phyloP scores from a whole-genome alignment of 2,797 vertebrate species.

The Sparidentex hasta region DNA sequence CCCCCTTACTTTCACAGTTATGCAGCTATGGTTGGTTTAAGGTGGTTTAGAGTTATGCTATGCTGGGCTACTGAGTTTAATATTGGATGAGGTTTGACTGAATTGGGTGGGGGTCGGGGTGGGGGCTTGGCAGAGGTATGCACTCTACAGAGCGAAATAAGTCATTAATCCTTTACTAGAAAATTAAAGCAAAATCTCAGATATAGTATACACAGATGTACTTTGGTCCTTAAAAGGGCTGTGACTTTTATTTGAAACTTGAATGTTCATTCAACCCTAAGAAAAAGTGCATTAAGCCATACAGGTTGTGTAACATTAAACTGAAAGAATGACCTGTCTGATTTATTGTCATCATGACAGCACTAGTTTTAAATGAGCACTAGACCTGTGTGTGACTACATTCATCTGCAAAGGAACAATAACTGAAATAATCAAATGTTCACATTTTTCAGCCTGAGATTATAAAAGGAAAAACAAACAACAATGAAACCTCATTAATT shows the following conservation, averaged over 20 bases:
- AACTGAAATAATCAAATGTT: neutral
- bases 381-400: slow-evolving; percentile 11
- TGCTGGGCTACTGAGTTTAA: too few species aligned
- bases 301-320: neutral
- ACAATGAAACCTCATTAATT: neutral
- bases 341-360: neutral
- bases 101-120: too few species aligned
- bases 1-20: too few species aligned
- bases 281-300: neutral
- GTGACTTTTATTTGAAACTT: neutral
- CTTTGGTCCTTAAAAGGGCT: slow-evolving; percentile 19
- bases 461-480: neutral
- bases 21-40: too few species aligned
- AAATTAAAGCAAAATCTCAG: neutral
- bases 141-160: neutral
- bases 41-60: too few species aligned
- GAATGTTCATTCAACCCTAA: neutral
- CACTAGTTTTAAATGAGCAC: neutral
- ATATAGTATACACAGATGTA: neutral
- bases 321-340: too few species aligned
- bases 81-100: too few species aligned
- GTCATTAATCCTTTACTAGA: neutral
- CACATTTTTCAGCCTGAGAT: neutral
- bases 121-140: too few species aligned
- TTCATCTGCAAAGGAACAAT: slow-evolving; percentile 9